phyloP scores from a whole-genome alignment of 2,113 vertebrate genomes.

The Proterorhinus semilunaris region DNA sequence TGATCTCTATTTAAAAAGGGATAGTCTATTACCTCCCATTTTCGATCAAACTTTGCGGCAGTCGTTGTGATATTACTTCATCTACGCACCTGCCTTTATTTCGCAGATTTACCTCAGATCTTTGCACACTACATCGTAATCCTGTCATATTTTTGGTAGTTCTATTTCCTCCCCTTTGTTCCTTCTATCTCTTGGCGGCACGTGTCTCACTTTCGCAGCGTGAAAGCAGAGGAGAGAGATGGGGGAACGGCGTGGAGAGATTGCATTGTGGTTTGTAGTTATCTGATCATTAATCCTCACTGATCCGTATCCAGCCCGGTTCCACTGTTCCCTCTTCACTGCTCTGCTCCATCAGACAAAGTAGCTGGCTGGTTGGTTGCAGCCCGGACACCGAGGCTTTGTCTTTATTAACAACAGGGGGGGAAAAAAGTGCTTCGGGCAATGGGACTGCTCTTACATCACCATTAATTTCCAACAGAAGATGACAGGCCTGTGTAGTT shows the following conservation, averaged over 20 bases:
- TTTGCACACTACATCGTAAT: not conserved
- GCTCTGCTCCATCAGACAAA: slow-evolving; percentile 52
- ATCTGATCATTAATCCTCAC: slow-evolving; percentile 68
- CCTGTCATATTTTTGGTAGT: slow-evolving; percentile 21
- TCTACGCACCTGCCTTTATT: not conserved
- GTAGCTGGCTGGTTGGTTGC: slow-evolving; percentile 47
- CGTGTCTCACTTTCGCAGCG: slow-evolving; percentile 35
- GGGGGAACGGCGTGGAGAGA: slow-evolving; percentile 40
- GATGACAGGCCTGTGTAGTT: slow-evolving; percentile 17
- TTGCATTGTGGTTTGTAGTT: slow-evolving; percentile 57
- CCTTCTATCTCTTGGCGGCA: slow-evolving; percentile 19
- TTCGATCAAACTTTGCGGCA: not conserved
- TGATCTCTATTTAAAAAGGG: no score
- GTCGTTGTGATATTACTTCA: not conserved
- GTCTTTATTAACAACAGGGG: slow-evolving; percentile 57
- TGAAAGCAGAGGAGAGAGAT: slow-evolving; percentile 28
- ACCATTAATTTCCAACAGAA: slow-evolving; percentile 40
- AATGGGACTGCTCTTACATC: slow-evolving; percentile 42
- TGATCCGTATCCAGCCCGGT: slow-evolving; percentile 62
- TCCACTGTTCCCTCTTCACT: slow-evolving; percentile 46
- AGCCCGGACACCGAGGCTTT: slow-evolving; percentile 50
- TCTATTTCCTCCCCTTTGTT: slow-evolving; percentile 14
- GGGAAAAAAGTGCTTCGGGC: slow-evolving; percentile 11
- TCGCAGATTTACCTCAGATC: not conserved
- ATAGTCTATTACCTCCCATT: not conserved